These are phyloP conservation scores for Microtus pennsylvanicus DNA, from an alignment of 2,113 vertebrate genomes.

Conservation along the genomic window DNA sequence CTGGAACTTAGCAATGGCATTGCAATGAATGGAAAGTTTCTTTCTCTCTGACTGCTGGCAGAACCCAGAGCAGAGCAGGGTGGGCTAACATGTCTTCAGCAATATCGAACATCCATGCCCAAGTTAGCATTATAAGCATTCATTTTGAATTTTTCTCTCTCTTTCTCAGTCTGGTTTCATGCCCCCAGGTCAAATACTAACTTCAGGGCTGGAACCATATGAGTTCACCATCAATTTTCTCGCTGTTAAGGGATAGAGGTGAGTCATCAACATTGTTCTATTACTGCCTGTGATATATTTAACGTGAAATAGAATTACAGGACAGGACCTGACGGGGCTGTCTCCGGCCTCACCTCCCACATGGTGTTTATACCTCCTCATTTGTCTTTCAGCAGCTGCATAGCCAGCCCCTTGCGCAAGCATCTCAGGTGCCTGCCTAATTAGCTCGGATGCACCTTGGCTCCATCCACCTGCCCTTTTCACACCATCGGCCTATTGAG, in stretches of 20 bases:
- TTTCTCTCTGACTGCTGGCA: not conserved
- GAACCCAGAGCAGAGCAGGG: not conserved
- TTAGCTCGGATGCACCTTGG: slow-evolving; percentile 30
- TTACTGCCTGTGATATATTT: slow-evolving; percentile 35
- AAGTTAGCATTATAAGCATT: not conserved
- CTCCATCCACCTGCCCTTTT: not conserved
- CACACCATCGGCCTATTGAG: not conserved
- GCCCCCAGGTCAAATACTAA: slow-evolving; percentile 46
- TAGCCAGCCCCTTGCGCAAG: not conserved
- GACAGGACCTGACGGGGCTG: not conserved
- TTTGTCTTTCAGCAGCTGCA: slow-evolving; percentile 45
- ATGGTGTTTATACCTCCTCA: slow-evolving; percentile 48
- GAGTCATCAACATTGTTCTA: slow-evolving; percentile 1
- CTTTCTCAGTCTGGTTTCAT: slow-evolving; percentile 25
- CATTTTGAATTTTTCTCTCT: slow-evolving; percentile 38
- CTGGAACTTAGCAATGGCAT: not conserved
- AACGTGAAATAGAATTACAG: slow-evolving; percentile 57
- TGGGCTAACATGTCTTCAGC: not conserved
- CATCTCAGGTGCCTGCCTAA: slow-evolving; percentile 43
- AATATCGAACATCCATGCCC: not conserved
- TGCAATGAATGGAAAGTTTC: not conserved
- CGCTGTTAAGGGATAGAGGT: slow-evolving; percentile 50
- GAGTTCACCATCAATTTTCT: slow-evolving; percentile 44
- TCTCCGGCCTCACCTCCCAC: slow-evolving; percentile 54
- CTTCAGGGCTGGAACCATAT: slow-evolving; percentile 33